Evolutionary conservation across 2,888 invertebrate genomes (phyloP).

Genomic region (Poecilobothrus nobilitatus): DNA sequence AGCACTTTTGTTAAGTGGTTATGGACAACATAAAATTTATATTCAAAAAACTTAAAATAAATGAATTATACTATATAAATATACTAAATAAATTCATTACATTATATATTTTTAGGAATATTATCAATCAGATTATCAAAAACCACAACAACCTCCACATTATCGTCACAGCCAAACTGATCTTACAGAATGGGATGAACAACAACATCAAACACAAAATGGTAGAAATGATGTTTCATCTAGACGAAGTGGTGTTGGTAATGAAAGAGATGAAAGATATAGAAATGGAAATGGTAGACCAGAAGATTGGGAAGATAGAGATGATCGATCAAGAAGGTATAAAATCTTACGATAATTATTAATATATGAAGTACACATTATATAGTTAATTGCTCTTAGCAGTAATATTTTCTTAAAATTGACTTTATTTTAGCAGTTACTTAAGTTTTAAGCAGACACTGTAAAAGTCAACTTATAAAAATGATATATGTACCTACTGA

Average conservation of each 20-base stretch:
- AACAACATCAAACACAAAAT: slow-evolving; percentile 39
- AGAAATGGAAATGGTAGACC: slow-evolving; percentile 40
- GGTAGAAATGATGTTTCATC: slow-evolving; percentile 29
- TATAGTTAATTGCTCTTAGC: too few relatives aligned
- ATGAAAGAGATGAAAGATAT: slow-evolving; percentile 32
- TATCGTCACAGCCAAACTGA: slow-evolving; percentile 46
- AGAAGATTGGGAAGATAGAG: slow-evolving; percentile 38
- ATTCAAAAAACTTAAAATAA: background rate
- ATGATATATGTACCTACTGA: too few relatives aligned
- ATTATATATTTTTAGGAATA: slow-evolving; percentile 45
- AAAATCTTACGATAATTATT: background rate
- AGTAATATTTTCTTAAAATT: slow-evolving; percentile 13
- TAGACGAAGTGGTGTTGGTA: slow-evolving; percentile 33
- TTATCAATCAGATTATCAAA: slow-evolving; percentile 47
- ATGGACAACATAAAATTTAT: background rate
- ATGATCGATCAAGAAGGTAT: slow-evolving; percentile 28
- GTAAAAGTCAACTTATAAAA: too few relatives aligned
- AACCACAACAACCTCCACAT: slow-evolving; percentile 41
- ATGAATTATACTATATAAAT: background rate
- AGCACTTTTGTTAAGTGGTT: slow-evolving; percentile 7
- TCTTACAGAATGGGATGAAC: slow-evolving; percentile 44
- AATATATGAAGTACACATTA: slow-evolving; percentile 21
- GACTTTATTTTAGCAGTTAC: background rate
- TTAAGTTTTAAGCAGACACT: too few relatives aligned
- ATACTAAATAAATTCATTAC: too few relatives aligned